Conservation (phyloP, 2,113 vertebrate genomes). For the Sinocyclocheilus grahami region DNA sequence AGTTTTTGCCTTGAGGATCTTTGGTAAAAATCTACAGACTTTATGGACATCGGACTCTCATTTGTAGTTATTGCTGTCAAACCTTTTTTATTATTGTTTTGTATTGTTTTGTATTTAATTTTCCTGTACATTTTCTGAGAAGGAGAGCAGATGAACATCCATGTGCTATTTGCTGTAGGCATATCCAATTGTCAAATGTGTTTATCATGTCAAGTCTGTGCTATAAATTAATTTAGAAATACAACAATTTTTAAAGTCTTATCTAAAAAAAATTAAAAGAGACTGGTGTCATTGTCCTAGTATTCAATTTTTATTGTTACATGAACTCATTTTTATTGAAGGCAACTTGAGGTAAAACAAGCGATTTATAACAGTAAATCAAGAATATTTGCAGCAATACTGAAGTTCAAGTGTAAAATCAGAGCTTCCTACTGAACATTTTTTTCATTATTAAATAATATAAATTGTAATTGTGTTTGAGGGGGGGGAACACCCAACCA, state of each 20-base stretch:
- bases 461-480: no score
- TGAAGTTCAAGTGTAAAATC: no score
- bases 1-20: constrained; percentile 7
- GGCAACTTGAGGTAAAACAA: no score
- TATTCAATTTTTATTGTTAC: not conserved
- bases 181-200: not conserved
- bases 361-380: no score
- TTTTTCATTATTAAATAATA: no score
- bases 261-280: not conserved
- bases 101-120: not conserved
- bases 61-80: constrained; percentile 1
- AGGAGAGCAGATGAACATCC: not conserved
- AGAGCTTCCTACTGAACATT: no score
- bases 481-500: no score
- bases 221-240: not conserved
- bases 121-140: not conserved
- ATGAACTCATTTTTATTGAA: no score
- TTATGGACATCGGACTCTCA: not conserved
- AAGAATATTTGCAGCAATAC: no score
- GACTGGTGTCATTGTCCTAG: not conserved
- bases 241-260: constrained; percentile 18
- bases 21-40: not conserved
- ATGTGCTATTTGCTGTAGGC: not conserved
- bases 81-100: not conserved
- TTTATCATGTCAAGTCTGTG: not conserved